Percentiles rank a stretch among this genome's conserved stretches.
Conservation (phyloP, 2,888 invertebrate genomes). For the Leptinotarsa haldemani region DNA sequence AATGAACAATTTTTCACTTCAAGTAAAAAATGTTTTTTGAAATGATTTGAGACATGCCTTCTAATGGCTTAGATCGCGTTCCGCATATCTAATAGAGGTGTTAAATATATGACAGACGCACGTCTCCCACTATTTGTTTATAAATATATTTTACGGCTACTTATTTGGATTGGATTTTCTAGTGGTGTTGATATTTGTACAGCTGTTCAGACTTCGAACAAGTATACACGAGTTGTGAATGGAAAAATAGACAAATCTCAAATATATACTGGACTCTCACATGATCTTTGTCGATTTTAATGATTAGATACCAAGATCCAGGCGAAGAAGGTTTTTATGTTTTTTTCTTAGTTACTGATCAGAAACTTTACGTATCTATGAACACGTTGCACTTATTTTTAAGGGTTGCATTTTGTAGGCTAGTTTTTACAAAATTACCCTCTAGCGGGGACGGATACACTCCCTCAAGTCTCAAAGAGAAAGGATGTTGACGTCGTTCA, state of each 20-base stretch:
- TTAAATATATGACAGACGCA: constrained; percentile 23
- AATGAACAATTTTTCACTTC: too few species aligned
- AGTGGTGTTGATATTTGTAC: constrained; percentile 30
- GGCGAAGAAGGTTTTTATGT: background rate
- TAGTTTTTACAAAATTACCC: too few species aligned
- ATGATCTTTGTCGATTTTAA: background rate
- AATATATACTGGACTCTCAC: background rate
- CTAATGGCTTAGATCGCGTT: background rate
- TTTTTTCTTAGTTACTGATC: background rate
- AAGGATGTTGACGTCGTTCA: too few species aligned
- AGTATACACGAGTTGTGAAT: background rate
- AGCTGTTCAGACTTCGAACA: constrained; percentile 14
- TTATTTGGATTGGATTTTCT: constrained; percentile 23
- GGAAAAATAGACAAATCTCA: background rate
- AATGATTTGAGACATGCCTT: too few species aligned
- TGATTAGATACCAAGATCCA: background rate
- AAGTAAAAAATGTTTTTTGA: too few species aligned
- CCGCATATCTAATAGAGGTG: constrained; percentile 24
- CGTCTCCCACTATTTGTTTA: constrained; percentile 29
- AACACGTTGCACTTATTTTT: too few species aligned
- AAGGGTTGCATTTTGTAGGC: too few species aligned
- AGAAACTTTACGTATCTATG: too few species aligned
- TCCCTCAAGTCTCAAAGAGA: too few species aligned
- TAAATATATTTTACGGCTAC: constrained; percentile 32
- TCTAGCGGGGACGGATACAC: too few species aligned